A percentile compares a stretch with the other conserved stretches of the same genome.
phyloP scores from a whole-genome alignment of 2,888 invertebrate species.

The Parapristionchus giblindavisi region DNA sequence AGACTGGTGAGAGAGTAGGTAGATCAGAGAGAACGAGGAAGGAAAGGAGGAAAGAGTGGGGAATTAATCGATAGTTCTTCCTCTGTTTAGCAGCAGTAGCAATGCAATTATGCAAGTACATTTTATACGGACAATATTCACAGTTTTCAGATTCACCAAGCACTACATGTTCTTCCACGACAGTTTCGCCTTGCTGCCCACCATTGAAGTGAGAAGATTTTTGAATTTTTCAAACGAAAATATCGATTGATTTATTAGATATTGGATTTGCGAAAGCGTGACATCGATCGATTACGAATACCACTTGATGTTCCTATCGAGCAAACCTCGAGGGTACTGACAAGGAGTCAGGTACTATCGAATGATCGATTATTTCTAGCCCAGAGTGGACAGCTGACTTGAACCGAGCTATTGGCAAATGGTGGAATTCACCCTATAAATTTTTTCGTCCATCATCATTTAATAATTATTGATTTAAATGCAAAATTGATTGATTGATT shows the following conservation, averaged over 20 bases:
- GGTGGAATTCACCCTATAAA: too few species aligned
- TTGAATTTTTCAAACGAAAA: background rate
- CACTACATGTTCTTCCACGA: constrained; percentile 25
- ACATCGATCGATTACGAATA: constrained; percentile 20
- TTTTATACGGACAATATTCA: background rate
- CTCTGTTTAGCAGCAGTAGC: background rate
- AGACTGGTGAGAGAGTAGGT: too few species aligned
- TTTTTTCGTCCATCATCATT: background rate
- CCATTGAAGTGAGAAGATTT: background rate
- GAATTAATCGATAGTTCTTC: too few species aligned
- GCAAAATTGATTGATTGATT: too few species aligned
- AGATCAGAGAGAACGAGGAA: too few species aligned
- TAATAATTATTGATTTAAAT: too few species aligned
- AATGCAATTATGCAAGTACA: background rate
- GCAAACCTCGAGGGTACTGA: background rate
- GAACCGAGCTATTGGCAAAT: too few species aligned
- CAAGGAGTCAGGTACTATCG: constrained; percentile 18
- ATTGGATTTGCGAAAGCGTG: constrained; percentile 9
- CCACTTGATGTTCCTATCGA: constrained; percentile 22
- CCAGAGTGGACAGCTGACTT: too few species aligned
- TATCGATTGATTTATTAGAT: background rate
- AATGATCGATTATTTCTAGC: too few species aligned
- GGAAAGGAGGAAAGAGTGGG: too few species aligned
- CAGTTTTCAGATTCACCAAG: constrained; percentile 20
- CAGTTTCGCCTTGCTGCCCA: background rate